Evolutionary conservation across 1,140 invertebrate genomes (phyloP), one percentile per base, ranked within the genome.

Genomic region (Drosophila quadrilineata): DNA sequence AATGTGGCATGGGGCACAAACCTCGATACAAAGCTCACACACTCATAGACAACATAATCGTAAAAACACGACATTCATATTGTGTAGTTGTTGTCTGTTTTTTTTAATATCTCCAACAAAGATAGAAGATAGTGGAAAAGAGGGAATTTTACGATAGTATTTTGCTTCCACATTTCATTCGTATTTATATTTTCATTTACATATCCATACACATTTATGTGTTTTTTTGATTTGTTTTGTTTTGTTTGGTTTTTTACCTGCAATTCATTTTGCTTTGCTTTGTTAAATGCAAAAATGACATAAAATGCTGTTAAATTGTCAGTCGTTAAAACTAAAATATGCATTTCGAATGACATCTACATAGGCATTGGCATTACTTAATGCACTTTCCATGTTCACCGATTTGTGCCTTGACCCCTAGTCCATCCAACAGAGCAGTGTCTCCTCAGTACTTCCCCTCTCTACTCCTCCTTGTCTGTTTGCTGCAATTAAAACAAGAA

Each of bases 401-500:
- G 36, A 19, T 67, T n/a, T 35, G 49, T 35, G 40, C 29, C 33
- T 36, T 52, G 19, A 33, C 31, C 12, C 26, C 35, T 36, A 9
- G 29, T 31, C 19, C n/a, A n/a, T n/a, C n/a, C n/a, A n/a, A n/a
- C n/a, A n/a, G n/a, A n/a, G n/a, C n/a, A n/a, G n/a, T n/a, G n/a
- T n/a, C 14, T 6, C 6, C 3, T 12, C 19, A 3, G 1, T 10
- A 16, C 10, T 14, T 9, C 9, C 2, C 10, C 3, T 0, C 3
- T 26, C 16, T 2, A 14, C 14, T n/a, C 33, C 31, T 31, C 12
- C 24, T 21, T 8, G 21, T 2, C 12, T n/a, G 6, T 10, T 2
- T 71, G 48, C 41, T 17, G 71, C 73, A 76, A 76, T 76, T 76
- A 71, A 76, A 76, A 76, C 35, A 40, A 52, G 62, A 62, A 67